These are phyloP conservation scores for Pterocles orientalis DNA, from an alignment of 2,113 vertebrate genomes.

Conservation along the genomic window DNA sequence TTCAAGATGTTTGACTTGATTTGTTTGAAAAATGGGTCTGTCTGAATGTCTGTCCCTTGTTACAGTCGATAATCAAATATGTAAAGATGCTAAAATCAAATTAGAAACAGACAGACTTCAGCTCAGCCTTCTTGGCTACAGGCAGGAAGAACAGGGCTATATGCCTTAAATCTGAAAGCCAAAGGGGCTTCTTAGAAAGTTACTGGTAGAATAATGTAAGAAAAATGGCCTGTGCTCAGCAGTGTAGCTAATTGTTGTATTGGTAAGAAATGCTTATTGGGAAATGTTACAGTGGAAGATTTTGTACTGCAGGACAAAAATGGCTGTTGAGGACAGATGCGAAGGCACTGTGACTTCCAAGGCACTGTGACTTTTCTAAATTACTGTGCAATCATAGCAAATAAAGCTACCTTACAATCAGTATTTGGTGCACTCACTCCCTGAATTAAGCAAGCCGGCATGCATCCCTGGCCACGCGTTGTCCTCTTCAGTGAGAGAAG, in stretches of 20 bases:
- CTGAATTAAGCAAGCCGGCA: accelerated
- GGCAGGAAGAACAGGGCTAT: background rate
- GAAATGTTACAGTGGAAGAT: background rate
- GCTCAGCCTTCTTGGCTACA: background rate
- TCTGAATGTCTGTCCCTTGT: background rate
- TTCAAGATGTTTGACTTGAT: background rate
- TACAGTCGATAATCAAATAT: conserved; percentile 6
- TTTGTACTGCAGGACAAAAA: background rate
- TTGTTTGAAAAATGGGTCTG: background rate
- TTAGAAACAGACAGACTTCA: background rate
- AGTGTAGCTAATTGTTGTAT: background rate
- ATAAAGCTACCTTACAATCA: background rate
- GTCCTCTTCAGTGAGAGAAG: background rate
- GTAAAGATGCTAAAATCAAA: conserved; percentile 3
- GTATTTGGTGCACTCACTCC: background rate
- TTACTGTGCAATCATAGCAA: background rate
- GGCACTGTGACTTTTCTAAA: background rate
- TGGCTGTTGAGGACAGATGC: background rate
- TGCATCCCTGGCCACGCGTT: accelerated
- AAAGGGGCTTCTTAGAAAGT: background rate
- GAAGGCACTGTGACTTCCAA: background rate
- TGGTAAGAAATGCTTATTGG: background rate
- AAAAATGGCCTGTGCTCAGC: background rate
- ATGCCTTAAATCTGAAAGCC: background rate
- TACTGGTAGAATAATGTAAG: background rate